Conservation (phyloP, 2,797 vertebrate species). For the Uromys caudimaculatus region DNA sequence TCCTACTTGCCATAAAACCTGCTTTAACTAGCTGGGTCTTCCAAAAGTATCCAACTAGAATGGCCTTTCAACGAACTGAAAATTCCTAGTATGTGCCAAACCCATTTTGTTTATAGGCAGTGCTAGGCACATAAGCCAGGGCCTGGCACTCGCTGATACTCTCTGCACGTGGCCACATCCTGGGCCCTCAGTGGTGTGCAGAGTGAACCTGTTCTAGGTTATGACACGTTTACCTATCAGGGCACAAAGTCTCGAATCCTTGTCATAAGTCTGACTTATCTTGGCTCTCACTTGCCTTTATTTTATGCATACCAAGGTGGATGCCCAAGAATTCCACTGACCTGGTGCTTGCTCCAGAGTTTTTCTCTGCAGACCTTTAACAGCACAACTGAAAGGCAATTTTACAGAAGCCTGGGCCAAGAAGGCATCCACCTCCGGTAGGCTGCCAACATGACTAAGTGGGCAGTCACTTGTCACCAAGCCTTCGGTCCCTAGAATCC, state of each 20-base stretch:
- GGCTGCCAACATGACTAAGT: not conserved
- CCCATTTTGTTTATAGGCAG: not conserved
- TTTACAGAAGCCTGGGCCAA: not conserved
- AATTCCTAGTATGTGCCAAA: not conserved
- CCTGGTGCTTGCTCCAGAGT: not conserved
- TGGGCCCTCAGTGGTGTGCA: not conserved
- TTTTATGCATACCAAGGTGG: not conserved
- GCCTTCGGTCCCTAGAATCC: not conserved
- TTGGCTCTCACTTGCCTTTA: not conserved
- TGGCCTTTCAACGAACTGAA: not conserved
- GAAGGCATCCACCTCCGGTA: not conserved
- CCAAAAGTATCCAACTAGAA: not conserved
- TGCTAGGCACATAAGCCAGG: not conserved
- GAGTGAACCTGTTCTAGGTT: not conserved
- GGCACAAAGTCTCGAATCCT: not conserved
- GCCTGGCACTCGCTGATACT: not conserved
- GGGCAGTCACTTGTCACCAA: not conserved
- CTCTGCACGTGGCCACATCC: not conserved
- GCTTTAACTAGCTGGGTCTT: slow-evolving; percentile 4
- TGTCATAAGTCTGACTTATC: not conserved
- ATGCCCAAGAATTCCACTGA: not conserved
- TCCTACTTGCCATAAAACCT: not conserved
- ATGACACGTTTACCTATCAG: not conserved
- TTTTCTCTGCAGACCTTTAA: not conserved
- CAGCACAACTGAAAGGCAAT: not conserved